These are phyloP conservation scores for Ceyx margarethae DNA, from an alignment of 2,113 vertebrate species.

Conservation along the genomic window DNA sequence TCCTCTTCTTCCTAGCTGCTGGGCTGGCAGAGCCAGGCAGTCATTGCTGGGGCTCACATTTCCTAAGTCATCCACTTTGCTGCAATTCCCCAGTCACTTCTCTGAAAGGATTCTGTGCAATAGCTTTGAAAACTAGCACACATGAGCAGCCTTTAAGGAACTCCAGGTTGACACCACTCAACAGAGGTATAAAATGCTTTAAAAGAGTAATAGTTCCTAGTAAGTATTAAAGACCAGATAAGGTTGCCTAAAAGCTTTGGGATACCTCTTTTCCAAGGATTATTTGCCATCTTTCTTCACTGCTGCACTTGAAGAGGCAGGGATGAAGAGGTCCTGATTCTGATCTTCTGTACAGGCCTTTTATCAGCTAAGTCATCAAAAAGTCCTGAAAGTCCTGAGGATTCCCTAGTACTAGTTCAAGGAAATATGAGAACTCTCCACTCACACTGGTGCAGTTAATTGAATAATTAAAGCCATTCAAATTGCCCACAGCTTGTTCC, in stretches of 20 bases:
- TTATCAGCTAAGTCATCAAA: neutral
- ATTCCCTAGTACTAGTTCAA: neutral
- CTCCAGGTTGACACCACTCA: neutral
- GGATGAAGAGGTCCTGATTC: neutral
- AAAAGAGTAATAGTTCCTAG: neutral
- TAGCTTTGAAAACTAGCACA: neutral
- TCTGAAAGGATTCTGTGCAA: neutral
- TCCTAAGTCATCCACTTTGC: neutral
- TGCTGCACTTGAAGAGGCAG: neutral
- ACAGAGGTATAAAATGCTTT: neutral
- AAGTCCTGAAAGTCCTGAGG: neutral
- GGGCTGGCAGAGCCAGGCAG: neutral
- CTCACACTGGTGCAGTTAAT: neutral
- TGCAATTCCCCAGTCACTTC: neutral
- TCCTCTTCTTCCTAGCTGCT: neutral
- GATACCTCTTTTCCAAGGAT: neutral
- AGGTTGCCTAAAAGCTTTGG: neutral
- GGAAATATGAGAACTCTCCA: neutral
- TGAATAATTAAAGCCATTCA: constrained; percentile 16
- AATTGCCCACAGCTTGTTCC: neutral
- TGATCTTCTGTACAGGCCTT: neutral
- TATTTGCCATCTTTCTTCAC: neutral
- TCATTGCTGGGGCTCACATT: neutral
- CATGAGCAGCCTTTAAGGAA: neutral
- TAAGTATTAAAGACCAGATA: neutral